These are phyloP conservation scores for Tupaia chinensis DNA, from an alignment of 2,113 vertebrate species.

Conservation along the genomic window DNA sequence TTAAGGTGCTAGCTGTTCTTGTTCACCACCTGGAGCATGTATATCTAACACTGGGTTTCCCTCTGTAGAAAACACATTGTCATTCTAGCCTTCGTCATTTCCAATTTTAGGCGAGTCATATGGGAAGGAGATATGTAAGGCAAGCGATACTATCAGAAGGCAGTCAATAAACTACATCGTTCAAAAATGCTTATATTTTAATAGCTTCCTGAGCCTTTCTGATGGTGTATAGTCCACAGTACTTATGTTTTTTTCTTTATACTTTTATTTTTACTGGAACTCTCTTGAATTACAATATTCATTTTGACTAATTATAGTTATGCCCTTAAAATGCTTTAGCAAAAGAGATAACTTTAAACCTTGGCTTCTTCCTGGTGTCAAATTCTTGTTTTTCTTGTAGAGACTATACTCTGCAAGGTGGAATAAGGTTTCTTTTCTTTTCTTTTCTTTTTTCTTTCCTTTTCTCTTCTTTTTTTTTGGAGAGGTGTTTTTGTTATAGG, in stretches of 20 bases:
- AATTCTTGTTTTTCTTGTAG: not conserved
- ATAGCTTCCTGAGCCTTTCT: not conserved
- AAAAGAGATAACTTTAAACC: not conserved
- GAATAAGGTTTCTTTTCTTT: too few species aligned
- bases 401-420: not conserved
- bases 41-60: not conserved
- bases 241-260: not conserved
- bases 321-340: not conserved
- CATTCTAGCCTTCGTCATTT: not conserved
- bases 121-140: not conserved
- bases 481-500: too few species aligned
- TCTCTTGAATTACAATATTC: not conserved
- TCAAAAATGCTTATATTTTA: not conserved
- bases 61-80: too few species aligned
- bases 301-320: not conserved
- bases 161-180: not conserved
- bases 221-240: not conserved
- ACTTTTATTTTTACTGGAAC: not conserved
- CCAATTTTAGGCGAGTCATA: not conserved
- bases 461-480: too few species aligned
- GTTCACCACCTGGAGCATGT: not conserved
- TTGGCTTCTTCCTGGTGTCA: not conserved
- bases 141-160: not conserved
- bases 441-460: too few species aligned
- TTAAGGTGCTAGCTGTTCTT: not conserved